phyloP scores from a whole-genome alignment of 2,797 vertebrate genomes.

The Sciaenops ocellatus region DNA sequence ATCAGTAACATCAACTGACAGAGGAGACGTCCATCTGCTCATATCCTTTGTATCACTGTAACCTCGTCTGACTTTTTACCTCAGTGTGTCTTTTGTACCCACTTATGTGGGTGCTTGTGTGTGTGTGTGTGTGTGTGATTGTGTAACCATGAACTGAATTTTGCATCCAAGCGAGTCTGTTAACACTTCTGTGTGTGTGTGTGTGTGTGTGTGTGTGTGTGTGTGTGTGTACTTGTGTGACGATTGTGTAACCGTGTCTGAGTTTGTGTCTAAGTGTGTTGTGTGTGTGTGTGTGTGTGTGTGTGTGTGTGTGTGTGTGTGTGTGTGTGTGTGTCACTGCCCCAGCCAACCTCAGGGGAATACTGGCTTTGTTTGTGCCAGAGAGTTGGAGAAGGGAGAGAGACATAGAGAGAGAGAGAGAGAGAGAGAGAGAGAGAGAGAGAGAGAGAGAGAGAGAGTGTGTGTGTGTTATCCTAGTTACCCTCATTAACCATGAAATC shows the following conservation, averaged over 20 bases:
- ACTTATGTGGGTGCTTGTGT: background rate
- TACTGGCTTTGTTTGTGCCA: constrained; percentile 51
- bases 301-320: constrained; percentile 16
- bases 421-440: constrained; percentile 6
- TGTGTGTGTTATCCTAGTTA: constrained; percentile 28
- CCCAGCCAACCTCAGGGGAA: constrained; percentile 47
- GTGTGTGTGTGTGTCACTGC: constrained; percentile 22
- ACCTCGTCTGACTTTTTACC: constrained; percentile 19
- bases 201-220: too few species aligned
- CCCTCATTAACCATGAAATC: constrained; percentile 49
- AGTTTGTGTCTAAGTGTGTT: background rate
- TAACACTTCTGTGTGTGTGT: constrained; percentile 5
- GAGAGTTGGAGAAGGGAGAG: constrained; percentile 17
- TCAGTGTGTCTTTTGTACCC: background rate
- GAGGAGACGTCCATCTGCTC: background rate
- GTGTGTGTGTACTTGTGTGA: background rate
- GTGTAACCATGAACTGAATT: constrained; percentile 29
- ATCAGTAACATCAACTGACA: background rate
- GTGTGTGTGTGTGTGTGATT: constrained; percentile 19
- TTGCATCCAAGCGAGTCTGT: constrained; percentile 28
- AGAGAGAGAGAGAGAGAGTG: too few species aligned
- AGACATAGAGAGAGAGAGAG: constrained; percentile 15
- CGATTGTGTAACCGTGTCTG: constrained; percentile 18
- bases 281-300: constrained; percentile 12
- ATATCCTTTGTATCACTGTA: too few species aligned